phyloP scores from a whole-genome alignment of 1,140 invertebrate species.

The Nomia melanderi region DNA sequence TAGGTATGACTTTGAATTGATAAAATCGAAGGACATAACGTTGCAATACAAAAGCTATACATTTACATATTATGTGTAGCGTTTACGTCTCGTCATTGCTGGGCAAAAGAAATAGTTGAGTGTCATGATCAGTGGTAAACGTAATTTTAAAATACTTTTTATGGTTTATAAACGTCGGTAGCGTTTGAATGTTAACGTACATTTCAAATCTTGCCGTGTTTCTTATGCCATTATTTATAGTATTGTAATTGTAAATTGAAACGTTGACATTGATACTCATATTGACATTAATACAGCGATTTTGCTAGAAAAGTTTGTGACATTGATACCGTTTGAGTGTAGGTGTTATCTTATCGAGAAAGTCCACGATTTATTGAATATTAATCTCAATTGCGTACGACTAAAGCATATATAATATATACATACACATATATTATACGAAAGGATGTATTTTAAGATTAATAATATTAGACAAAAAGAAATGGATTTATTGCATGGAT shows the following conservation, averaged over 20 bases:
- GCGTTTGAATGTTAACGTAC: not conserved
- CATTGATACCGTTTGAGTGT: not conserved
- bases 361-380: constrained; percentile 7
- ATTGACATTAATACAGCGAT: not conserved
- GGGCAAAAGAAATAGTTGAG: not conserved
- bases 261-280: too few relatives aligned
- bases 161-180: not conserved
- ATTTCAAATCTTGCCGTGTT: constrained; percentile 8
- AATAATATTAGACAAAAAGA: not conserved
- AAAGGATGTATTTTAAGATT: not conserved
- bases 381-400: not conserved
- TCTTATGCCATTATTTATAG: not conserved
- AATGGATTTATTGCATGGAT: constrained; percentile 12
- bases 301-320: not conserved
- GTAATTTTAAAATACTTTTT: constrained; percentile 11
- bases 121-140: not conserved
- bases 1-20: constrained; percentile 2
- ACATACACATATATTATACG: too few relatives aligned
- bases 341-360: not conserved
- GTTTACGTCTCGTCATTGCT: constrained; percentile 12
- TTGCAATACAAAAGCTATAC: not conserved
- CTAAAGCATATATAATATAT: too few relatives aligned
- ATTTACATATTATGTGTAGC: not conserved
- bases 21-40: not conserved
- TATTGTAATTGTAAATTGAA: not conserved